Evolutionary conservation across 2,888 invertebrate species (phyloP).

Genomic region (Agrotis clavis): DNA sequence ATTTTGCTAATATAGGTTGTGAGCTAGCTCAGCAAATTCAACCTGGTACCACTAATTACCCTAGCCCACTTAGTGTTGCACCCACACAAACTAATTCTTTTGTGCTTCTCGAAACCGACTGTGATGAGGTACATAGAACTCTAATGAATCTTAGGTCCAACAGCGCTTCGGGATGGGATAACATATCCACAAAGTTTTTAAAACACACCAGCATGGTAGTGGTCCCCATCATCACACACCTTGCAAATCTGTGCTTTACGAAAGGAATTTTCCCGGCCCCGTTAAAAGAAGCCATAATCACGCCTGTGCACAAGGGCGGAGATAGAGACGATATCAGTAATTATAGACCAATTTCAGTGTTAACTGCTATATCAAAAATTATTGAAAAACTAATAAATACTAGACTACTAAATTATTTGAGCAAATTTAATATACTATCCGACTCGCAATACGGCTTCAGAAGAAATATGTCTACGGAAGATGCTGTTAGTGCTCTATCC

Average conservation of each 20-base stretch:
- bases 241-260: slow-evolving; percentile 1
- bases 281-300: slow-evolving; percentile 1
- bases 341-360: too few species aligned
- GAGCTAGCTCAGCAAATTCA: slow-evolving; percentile 2
- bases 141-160: slow-evolving; percentile 18
- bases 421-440: too few species aligned
- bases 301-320: background rate
- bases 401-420: too few species aligned
- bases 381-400: too few species aligned
- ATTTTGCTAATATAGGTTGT: background rate
- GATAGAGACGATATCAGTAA: too few species aligned
- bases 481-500: background rate
- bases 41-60: background rate
- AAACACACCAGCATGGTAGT: background rate
- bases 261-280: background rate
- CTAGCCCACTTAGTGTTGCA: background rate
- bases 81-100: slow-evolving; percentile 14
- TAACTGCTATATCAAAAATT: too few species aligned
- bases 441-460: too few species aligned
- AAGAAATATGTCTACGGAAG: background rate
- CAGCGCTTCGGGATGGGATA: slow-evolving; percentile 8
- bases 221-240: slow-evolving; percentile 3
- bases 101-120: slow-evolving; percentile 17
- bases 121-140: slow-evolving; percentile 7
- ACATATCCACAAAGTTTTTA: slow-evolving; percentile 4